phyloP scores from a whole-genome alignment of 2,797 vertebrate species.

The Hirundo rustica region DNA sequence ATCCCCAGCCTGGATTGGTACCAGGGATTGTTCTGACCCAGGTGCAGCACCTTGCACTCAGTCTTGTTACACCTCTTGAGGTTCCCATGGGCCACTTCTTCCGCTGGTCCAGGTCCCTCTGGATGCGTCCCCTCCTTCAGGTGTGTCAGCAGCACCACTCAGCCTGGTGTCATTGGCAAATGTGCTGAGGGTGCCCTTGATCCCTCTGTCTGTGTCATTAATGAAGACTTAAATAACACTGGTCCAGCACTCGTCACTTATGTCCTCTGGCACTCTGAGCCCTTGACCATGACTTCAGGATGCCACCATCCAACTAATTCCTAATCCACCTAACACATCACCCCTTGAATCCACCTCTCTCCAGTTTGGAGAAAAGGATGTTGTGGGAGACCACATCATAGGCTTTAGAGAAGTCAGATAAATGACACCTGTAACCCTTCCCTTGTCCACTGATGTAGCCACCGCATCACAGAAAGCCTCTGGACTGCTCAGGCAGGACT shows the following conservation, averaged over 20 bases:
- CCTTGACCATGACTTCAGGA: too few species aligned
- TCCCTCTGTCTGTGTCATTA: not conserved
- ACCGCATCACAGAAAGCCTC: too few species aligned
- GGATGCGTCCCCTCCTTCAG: accelerated
- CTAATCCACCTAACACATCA: not conserved
- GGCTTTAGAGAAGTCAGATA: not conserved
- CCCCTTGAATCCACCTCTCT: not conserved
- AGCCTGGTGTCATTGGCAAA: not conserved
- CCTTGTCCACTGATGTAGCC: not conserved
- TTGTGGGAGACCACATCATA: not conserved
- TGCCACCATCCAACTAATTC: not conserved
- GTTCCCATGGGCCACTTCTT: not conserved
- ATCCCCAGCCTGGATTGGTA: too few species aligned
- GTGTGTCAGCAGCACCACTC: not conserved
- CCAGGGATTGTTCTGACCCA: not conserved
- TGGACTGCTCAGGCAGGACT: not conserved
- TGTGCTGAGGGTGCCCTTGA: not conserved
- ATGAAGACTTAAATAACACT: not conserved
- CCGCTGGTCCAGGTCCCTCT: not conserved
- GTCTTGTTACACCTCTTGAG: too few species aligned
- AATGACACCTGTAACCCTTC: not conserved
- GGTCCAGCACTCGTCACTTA: not conserved
- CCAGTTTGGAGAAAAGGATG: not conserved
- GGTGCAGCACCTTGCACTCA: not conserved
- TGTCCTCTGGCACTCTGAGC: not conserved